These are phyloP conservation scores for Epistrophella euchroma DNA, from an alignment of 2,888 invertebrate genomes.

Conservation along the genomic window DNA sequence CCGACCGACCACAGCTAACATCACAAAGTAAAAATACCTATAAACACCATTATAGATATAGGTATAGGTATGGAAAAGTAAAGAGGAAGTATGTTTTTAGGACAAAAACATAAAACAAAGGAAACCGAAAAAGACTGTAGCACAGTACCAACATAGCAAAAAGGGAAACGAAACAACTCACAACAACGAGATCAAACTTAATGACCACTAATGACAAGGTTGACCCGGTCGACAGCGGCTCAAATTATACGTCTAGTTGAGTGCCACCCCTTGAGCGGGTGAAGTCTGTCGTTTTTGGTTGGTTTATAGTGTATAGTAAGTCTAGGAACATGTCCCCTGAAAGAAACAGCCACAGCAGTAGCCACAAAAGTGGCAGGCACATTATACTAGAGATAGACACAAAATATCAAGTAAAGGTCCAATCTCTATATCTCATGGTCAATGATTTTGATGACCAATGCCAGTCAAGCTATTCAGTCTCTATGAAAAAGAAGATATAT, in stretches of 20 bases:
- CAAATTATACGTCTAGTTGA: slow-evolving; percentile 77
- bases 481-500: background rate
- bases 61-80: background rate
- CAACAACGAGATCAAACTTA: slow-evolving; percentile 77
- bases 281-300: slow-evolving; percentile 44
- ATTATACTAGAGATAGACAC: background rate
- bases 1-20: slow-evolving; percentile 12
- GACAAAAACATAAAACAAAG: slow-evolving; percentile 51
- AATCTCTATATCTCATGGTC: slow-evolving; percentile 64
- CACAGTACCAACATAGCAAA: slow-evolving; percentile 35
- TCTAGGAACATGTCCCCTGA: slow-evolving; percentile 21
- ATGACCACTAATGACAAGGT: slow-evolving; percentile 78
- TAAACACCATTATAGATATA: background rate
- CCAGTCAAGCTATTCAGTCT: slow-evolving; percentile 51
- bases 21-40: slow-evolving; percentile 4
- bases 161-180: slow-evolving; percentile 72
- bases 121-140: slow-evolving; percentile 39
- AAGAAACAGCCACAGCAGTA: slow-evolving; percentile 9
- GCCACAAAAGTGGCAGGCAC: slow-evolving; percentile 2
- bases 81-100: slow-evolving; percentile 67
- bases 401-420: slow-evolving; percentile 55
- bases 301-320: background rate
- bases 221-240: slow-evolving; percentile 77
- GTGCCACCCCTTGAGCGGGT: slow-evolving; percentile 59
- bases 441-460: slow-evolving; percentile 66